Base-by-base conservation (phyloP, 2,888 invertebrate species). In the Coenonympha glycerion region DNA sequence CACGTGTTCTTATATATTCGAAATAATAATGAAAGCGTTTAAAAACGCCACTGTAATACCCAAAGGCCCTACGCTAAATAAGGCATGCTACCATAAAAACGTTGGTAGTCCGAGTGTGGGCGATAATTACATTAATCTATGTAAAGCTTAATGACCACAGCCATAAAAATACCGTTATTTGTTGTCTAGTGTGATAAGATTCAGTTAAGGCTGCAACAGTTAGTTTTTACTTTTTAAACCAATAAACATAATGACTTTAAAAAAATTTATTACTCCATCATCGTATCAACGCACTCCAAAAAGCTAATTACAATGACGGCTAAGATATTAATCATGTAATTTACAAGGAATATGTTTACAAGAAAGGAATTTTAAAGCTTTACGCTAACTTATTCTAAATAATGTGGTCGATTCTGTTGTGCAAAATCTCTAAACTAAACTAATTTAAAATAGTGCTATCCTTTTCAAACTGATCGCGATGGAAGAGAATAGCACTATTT, bases 121-220 rank as follows among this genome's bases (percentile, higher is more conserved):
- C 44, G 31, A 44, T 44, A 44, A 31, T 44, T 22, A 22, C 31
- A 44, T 33, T 44, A 30, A 33, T 44, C 22, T 31, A n/a, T 31
- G 31, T 44, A 33, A 44, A 44, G 33, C 44, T 44, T 44, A 21
- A 44, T 44, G 44, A 31, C 21, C 21, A 33, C 13, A n/a, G 22
- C 44, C 9, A 33, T 44, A 44, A 44, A 44, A 44, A 33, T 33
- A 44, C 44, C 31, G 44, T 21, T 44, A 31, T 31, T 42, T 44
- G 31, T 44, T 44, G 44, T 44, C 13, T 31, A 9, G 13, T n/a
- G 11, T 21, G 44, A 44, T 44, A 44, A 31, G 31, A 44, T 44
- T 21, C 13, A 44, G 44, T 33, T 33, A 21, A 31, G 31, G 33
- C 31, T 21, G 19, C 44, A 21, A 33, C 22, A 21, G 21, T 15